Percentiles rank a stretch among this genome's conserved stretches.
phyloP scores from a whole-genome alignment of 2,113 vertebrate species.

The Leptocoma aspasia region DNA sequence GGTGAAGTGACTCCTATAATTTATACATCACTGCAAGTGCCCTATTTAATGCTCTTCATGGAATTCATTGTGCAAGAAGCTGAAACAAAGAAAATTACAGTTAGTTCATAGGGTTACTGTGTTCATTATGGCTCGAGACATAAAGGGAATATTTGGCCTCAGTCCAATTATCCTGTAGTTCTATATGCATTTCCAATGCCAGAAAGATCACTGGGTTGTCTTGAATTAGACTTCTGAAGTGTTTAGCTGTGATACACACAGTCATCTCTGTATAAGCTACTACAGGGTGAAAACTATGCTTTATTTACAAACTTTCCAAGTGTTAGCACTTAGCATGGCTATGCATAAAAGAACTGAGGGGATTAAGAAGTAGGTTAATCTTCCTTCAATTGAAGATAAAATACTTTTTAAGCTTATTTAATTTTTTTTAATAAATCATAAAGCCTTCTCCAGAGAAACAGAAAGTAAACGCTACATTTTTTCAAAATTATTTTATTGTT shows the following conservation, averaged over 20 bases:
- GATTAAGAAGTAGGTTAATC: not conserved
- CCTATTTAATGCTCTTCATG: not conserved
- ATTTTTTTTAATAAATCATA: not conserved
- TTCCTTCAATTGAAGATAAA: constrained; percentile 15
- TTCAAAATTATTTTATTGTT: not conserved
- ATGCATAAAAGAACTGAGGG: not conserved
- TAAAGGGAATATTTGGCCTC: constrained; percentile 68
- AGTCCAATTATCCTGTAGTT: constrained; percentile 60
- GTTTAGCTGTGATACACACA: not conserved
- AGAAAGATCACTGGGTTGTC: constrained; percentile 53
- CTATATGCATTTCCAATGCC: constrained; percentile 34
- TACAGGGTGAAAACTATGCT: not conserved
- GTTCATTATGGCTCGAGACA: constrained; percentile 54
- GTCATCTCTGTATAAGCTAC: not conserved
- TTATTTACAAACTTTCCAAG: not conserved
- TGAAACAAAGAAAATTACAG: constrained; percentile 46
- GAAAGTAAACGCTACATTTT: not conserved
- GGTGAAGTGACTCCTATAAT: constrained; percentile 36
- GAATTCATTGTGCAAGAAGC: constrained; percentile 2
- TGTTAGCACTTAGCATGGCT: not conserved
- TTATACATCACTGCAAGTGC: not conserved
- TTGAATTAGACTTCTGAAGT: constrained; percentile 25
- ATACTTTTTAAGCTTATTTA: not conserved
- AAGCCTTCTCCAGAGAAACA: not conserved
- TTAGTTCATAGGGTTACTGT: constrained; percentile 50